These are phyloP conservation scores for Baccha elongata DNA, from an alignment of 2,888 invertebrate genomes.

Conservation along the genomic window DNA sequence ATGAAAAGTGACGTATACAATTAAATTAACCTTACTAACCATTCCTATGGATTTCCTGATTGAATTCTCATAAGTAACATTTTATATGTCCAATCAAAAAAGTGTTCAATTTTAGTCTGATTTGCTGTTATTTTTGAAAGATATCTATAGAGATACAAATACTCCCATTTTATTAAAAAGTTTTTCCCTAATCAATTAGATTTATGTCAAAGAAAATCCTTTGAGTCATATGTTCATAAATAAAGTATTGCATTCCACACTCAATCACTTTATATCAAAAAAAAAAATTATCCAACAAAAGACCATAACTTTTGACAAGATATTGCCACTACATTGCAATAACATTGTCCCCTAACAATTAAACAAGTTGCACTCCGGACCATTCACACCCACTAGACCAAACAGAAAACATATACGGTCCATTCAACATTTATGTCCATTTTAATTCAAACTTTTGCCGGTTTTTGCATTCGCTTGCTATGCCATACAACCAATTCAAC, in stretches of 20 bases:
- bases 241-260: neutral
- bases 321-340: conserved; percentile 34
- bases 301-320: conserved; percentile 27
- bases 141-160: too few relatives aligned
- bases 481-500: conserved; percentile 22
- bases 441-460: conserved; percentile 36
- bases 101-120: too few relatives aligned
- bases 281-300: neutral
- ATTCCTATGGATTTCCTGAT: too few relatives aligned
- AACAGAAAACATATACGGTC: neutral
- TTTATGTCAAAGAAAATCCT: conserved; percentile 7
- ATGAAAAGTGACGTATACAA: too few relatives aligned
- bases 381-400: conserved; percentile 3
- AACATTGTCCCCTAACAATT: conserved; percentile 38
- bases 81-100: too few relatives aligned
- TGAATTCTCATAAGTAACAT: too few relatives aligned
- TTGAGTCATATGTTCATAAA: conserved; percentile 18
- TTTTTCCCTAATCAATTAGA: neutral
- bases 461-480: neutral
- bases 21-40: too few relatives aligned
- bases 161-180: too few relatives aligned
- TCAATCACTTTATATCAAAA: neutral
- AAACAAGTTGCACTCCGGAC: conserved; percentile 17
- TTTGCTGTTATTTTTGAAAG: too few relatives aligned
- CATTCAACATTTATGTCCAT: conserved; percentile 42